Evolutionary conservation across 2,113 vertebrate genomes (phyloP).

Genomic region (Chaetodon auriga): DNA sequence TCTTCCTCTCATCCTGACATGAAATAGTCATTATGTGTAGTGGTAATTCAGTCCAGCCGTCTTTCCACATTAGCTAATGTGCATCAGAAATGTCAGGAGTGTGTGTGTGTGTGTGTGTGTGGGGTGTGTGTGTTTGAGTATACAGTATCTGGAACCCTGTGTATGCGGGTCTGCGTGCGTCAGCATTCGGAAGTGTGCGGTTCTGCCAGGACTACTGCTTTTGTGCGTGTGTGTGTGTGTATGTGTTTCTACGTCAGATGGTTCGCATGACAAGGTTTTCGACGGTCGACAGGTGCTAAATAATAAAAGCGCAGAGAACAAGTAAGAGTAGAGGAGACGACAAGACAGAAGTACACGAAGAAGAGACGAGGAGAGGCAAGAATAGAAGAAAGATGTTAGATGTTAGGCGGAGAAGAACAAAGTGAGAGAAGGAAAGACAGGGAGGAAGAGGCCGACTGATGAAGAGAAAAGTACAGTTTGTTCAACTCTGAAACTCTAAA

Average conservation of each 20-base stretch:
- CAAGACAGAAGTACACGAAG: conserved; percentile 38
- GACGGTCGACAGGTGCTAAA: conserved; percentile 75
- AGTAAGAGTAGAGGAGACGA: conserved; percentile 41
- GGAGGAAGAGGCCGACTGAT: background rate
- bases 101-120: conserved; percentile 42
- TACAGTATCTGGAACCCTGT: conserved; percentile 46
- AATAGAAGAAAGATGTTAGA: conserved; percentile 20
- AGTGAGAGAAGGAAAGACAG: background rate
- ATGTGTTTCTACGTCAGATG: conserved; percentile 48
- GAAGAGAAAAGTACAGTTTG: conserved; percentile 10
- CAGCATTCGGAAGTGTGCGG: conserved; percentile 35
- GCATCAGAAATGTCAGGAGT: conserved; percentile 60
- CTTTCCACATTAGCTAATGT: conserved; percentile 79
- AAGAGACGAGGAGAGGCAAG: conserved; percentile 11
- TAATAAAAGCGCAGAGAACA: conserved; percentile 72
- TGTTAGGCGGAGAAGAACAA: background rate
- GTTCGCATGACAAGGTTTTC: conserved; percentile 66
- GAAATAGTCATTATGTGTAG: conserved; percentile 81
- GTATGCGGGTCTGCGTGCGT: conserved; percentile 35
- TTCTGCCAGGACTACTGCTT: conserved; percentile 20
- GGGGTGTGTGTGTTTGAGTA: conserved; percentile 49
- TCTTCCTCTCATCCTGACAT: conserved; percentile 70
- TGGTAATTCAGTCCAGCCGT: conserved; percentile 74
- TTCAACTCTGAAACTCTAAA: conserved; percentile 28
- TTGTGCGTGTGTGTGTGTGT: conserved; percentile 17